These are phyloP conservation scores for Diadegma fenestrale DNA, from an alignment of 2,888 invertebrate species.

Conservation along the genomic window DNA sequence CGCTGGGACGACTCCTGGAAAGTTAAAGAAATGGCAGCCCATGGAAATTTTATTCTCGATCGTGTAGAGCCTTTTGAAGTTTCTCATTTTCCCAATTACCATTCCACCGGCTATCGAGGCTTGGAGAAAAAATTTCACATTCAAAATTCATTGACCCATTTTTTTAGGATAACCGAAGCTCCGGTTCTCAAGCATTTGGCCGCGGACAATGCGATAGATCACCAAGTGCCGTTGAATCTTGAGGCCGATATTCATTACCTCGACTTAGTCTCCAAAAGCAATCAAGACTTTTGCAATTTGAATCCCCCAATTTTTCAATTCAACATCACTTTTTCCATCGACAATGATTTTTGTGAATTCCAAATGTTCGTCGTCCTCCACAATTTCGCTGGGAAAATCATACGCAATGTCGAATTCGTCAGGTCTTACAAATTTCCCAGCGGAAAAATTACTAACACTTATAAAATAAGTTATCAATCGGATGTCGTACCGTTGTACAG, in stretches of 20 bases:
- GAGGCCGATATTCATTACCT: constrained; percentile 46
- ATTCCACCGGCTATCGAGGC: constrained; percentile 85
- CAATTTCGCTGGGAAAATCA: constrained; percentile 80
- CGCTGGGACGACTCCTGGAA: constrained; percentile 87
- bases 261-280: constrained; percentile 58
- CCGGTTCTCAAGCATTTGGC: constrained; percentile 70
- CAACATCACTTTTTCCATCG: constrained; percentile 80
- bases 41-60: constrained; percentile 84
- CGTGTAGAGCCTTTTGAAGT: constrained; percentile 83
- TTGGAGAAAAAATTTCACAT: constrained; percentile 82
- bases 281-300: constrained; percentile 68
- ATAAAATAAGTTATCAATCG: constrained; percentile 83
- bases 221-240: constrained; percentile 17
- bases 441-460: constrained; percentile 79
- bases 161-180: constrained; percentile 74
- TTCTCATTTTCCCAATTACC: constrained; percentile 82
- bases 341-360: constrained; percentile 71
- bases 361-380: constrained; percentile 79
- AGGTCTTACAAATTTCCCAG: constrained; percentile 77
- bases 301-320: constrained; percentile 78
- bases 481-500: constrained; percentile 80
- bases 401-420: constrained; percentile 79
- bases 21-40: constrained; percentile 86
- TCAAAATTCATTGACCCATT: constrained; percentile 81
- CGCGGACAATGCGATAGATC: constrained; percentile 66